Evolutionary conservation across 2,888 invertebrate genomes (phyloP).

Genomic region (Cryptus armator): DNA sequence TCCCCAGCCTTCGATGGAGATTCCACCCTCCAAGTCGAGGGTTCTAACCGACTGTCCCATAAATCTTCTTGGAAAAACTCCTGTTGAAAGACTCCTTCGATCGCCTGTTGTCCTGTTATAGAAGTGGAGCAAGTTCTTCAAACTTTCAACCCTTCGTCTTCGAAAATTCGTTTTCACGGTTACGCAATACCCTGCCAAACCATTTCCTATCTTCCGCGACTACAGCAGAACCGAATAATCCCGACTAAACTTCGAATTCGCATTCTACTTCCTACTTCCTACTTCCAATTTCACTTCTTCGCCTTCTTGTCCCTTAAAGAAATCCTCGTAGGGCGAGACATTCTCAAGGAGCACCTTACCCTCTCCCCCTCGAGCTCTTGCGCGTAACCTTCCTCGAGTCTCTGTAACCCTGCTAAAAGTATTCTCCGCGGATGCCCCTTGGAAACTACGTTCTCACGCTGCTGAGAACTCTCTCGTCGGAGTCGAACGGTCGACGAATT

Average conservation of each 20-base stretch:
- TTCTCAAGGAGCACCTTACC: slow-evolving; percentile 30
- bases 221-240: background rate
- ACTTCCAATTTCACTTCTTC: background rate
- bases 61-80: slow-evolving; percentile 26
- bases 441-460: slow-evolving; percentile 80
- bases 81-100: slow-evolving; percentile 33
- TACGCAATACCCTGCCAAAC: background rate
- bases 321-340: slow-evolving; percentile 7
- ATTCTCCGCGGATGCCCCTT: slow-evolving; percentile 78
- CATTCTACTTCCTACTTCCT: background rate
- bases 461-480: slow-evolving; percentile 66
- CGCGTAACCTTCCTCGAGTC: slow-evolving; percentile 72
- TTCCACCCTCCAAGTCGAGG: background rate
- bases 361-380: background rate
- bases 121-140: slow-evolving; percentile 75
- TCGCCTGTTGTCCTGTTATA: slow-evolving; percentile 75
- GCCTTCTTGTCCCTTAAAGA: slow-evolving; percentile 2
- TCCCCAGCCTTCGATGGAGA: background rate
- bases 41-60: background rate
- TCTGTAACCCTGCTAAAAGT: slow-evolving; percentile 77
- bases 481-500: slow-evolving; percentile 65
- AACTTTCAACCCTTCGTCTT: slow-evolving; percentile 64
- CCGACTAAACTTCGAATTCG: background rate
- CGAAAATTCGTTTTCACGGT: background rate
- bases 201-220: background rate